A percentile compares a stretch with the other conserved stretches of the same genome.
Evolutionary conservation across 1,140 invertebrate genomes (phyloP).

Genomic region (Heliconius nattereri): DNA sequence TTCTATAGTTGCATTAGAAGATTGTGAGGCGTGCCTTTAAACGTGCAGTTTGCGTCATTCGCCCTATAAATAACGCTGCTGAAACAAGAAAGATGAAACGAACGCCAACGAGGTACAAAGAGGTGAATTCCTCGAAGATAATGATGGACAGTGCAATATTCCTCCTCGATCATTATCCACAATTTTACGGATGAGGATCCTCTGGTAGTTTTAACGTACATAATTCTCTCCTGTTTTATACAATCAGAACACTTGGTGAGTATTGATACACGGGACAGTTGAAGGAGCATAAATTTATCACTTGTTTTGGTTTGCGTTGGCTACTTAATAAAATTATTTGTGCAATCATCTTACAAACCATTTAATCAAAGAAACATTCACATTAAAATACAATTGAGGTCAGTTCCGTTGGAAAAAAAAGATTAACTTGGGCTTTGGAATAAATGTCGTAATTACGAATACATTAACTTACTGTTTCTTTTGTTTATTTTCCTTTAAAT

Average conservation of each 20-base stretch:
- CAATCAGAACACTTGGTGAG: background rate
- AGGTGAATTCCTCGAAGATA: conserved; percentile 42
- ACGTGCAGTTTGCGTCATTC: conserved; percentile 55
- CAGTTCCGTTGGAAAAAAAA: conserved; percentile 36
- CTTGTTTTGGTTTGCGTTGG: background rate
- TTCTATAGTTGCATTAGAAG: conserved; percentile 36
- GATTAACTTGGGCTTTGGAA: conserved; percentile 20
- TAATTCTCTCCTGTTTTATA: background rate
- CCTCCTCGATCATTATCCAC: conserved; percentile 22
- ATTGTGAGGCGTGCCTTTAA: conserved; percentile 37
- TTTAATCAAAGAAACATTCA: conserved; percentile 13
- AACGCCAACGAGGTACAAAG: conserved; percentile 43
- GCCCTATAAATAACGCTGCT: conserved; percentile 53
- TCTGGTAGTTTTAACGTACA: conserved; percentile 7
- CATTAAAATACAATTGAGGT: conserved; percentile 41
- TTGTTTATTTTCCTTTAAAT: conserved; percentile 19
- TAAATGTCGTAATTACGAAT: conserved; percentile 26
- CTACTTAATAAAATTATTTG: background rate
- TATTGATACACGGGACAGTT: conserved; percentile 1
- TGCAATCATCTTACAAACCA: background rate
- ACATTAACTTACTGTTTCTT: conserved; percentile 22
- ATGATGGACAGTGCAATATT: conserved; percentile 32
- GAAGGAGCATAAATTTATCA: background rate
- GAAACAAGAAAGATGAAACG: conserved; percentile 43
- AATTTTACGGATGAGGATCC: conserved; percentile 11